phyloP scores from a whole-genome alignment of 23 tunicate genomes.

The Halocynthia roretzi region DNA sequence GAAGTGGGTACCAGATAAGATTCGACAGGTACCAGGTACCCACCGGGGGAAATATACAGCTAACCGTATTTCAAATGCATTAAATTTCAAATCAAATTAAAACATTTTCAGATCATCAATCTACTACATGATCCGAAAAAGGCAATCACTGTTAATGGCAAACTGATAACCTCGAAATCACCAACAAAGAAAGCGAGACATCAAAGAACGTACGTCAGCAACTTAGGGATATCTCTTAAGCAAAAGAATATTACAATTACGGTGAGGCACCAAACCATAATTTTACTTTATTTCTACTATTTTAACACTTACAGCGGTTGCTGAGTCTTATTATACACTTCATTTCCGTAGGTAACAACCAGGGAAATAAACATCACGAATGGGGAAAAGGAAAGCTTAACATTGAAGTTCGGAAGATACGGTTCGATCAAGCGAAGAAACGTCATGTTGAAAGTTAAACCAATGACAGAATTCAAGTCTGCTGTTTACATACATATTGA shows the following conservation, averaged over 20 bases:
- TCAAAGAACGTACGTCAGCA: conserved; percentile 15
- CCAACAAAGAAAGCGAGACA: not conserved
- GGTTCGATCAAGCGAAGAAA: not conserved
- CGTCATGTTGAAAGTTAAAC: not conserved
- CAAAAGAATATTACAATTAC: not conserved
- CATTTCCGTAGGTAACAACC: not conserved
- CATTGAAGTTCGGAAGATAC: conserved; percentile 8
- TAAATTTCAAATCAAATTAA: too few relatives aligned
- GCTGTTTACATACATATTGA: not conserved
- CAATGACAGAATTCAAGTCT: conserved; percentile 1
- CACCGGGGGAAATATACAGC: too few relatives aligned
- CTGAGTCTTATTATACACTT: not conserved
- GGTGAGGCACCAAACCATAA: not conserved
- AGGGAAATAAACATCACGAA: not conserved
- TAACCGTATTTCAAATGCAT: not conserved
- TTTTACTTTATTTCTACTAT: not conserved
- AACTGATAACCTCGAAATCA: conserved; percentile 5
- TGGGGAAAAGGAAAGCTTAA: not conserved
- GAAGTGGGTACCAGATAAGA: too few relatives aligned
- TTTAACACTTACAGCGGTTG: not conserved
- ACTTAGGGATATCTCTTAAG: conserved; percentile 17
- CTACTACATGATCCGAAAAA: conserved; percentile 29
- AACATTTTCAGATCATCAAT: conserved; percentile 22
- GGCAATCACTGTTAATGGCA: conserved; percentile 43
- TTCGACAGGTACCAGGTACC: too few relatives aligned